A percentile compares a stretch with the other conserved stretches of the same genome.
Conservation (phyloP, 2,888 invertebrate species). For the Disparrhopalites patrizii region DNA sequence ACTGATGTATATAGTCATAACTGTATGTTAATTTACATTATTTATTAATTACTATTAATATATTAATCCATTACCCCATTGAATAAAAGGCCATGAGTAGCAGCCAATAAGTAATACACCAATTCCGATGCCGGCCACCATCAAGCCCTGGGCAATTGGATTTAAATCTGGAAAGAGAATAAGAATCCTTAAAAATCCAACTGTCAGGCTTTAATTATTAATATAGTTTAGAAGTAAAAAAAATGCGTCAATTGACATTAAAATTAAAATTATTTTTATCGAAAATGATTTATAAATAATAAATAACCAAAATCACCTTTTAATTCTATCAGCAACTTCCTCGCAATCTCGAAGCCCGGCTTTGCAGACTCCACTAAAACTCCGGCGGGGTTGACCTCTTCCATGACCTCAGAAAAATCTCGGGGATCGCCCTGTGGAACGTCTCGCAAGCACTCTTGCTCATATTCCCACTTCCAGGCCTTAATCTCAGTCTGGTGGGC, state of each 20-base stretch:
- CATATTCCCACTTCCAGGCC: constrained; percentile 3
- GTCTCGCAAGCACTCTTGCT: not conserved
- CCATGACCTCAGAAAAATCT: not conserved
- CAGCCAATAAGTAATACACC: not conserved
- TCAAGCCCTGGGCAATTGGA: constrained; percentile 2
- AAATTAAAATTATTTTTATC: not conserved
- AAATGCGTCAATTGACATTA: not conserved
- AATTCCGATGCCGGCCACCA: constrained; percentile 3
- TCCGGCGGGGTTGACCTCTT: no score
- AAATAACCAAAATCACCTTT: not conserved
- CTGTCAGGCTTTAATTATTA: no score
- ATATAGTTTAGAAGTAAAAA: no score
- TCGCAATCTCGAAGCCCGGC: no score
- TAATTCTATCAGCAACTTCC: no score
- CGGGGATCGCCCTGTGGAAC: not conserved
- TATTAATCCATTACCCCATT: constrained; percentile 7
- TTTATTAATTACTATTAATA: not conserved
- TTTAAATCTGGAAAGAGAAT: constrained; percentile 4
- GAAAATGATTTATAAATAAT: not conserved
- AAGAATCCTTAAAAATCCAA: not conserved
- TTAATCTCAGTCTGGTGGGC: constrained; percentile 4
- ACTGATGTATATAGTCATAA: no score
- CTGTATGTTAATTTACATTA: not conserved
- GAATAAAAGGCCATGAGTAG: constrained; percentile 12
- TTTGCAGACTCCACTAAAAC: no score